Evolutionary conservation across 2,797 vertebrate species (phyloP).

Genomic region (Sebastes diaconus): DNA sequence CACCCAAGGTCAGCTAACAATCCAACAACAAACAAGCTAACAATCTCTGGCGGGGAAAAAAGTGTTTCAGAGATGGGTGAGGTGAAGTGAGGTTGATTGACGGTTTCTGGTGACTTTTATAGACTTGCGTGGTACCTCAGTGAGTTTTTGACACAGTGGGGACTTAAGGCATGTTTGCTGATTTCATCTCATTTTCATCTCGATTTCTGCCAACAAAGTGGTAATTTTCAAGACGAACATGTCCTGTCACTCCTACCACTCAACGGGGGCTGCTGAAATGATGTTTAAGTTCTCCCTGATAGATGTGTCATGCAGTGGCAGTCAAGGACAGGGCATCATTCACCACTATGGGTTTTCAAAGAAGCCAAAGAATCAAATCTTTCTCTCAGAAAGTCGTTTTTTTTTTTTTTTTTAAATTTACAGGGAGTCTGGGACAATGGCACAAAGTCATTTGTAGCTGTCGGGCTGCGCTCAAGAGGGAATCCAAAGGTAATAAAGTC

Average conservation of each 20-base stretch:
- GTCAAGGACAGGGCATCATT: conserved; percentile 44
- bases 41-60: not conserved
- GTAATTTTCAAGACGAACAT: conserved; percentile 34
- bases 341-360: conserved; percentile 14
- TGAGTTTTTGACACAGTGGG: not conserved
- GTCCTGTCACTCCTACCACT: conserved; percentile 26
- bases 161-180: not conserved
- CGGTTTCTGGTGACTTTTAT: conserved; percentile 9
- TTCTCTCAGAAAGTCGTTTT: conserved; percentile 20
- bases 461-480: conserved; percentile 25
- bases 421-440: conserved; percentile 17
- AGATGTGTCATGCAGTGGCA: conserved; percentile 6
- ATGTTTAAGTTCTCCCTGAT: conserved; percentile 11
- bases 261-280: not conserved
- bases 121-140: not conserved
- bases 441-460: conserved; percentile 49
- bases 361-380: conserved; percentile 21
- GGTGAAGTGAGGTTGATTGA: conserved; percentile 15
- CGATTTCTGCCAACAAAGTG: not conserved
- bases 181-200: conserved; percentile 21
- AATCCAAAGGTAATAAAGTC: conserved; percentile 46
- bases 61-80: not conserved
- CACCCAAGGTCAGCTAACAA: conserved; percentile 50
- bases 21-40: conserved; percentile 21
- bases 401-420: conserved; percentile 4